Evolutionary conservation across 1,140 invertebrate species (phyloP), one percentile per base, ranked within the genome.

Genomic region (Plutomurus gul): DNA sequence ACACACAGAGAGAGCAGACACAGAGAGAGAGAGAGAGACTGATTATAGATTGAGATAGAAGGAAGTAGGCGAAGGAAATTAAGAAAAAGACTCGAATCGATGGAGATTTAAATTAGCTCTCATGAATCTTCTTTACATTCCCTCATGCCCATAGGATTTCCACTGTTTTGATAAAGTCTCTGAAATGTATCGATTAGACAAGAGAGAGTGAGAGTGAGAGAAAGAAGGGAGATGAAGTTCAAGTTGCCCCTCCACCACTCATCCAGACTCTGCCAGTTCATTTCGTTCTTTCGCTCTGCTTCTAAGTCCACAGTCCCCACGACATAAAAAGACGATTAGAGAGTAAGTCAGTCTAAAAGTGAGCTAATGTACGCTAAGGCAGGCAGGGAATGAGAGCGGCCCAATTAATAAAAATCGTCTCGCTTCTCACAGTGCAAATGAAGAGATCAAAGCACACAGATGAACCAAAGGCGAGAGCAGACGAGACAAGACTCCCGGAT

Each of bases 101-200:
- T 80, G 75, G 79, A 80, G 79, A 80, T 80, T 80, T 80, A 80
- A 80, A 80, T 80, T 80, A 80, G 79, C 75, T 80, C 79, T 80
- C 79, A 79, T 79, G 78, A 79, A 79, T 79, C 78, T 79, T 79
- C 77, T 79, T 79, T 79, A 51, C 73, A 75, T 75, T 75, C 73
- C 78, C 78, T 79, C 78, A 75, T 79, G 72, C 73, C 60, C 77
- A 37, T 39, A 33, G 78, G 72, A 75, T 75, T 79, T 36, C 78
- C 27, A 43, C 39, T 79, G 78, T 79, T 75, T 78, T 79, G 78
- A 79, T 79, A 75, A 79, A 79, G 78, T 79, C 78, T 65, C 60
- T 79, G 43, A 75, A 79, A 72, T 74, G 65, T 78, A 78, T 78
- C 77, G 77, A 78, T 78, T 71, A 78, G 76, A n/a, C 70, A 13